These are phyloP conservation scores for Platalea minor DNA, from an alignment of 2,797 vertebrate genomes.

Conservation along the genomic window DNA sequence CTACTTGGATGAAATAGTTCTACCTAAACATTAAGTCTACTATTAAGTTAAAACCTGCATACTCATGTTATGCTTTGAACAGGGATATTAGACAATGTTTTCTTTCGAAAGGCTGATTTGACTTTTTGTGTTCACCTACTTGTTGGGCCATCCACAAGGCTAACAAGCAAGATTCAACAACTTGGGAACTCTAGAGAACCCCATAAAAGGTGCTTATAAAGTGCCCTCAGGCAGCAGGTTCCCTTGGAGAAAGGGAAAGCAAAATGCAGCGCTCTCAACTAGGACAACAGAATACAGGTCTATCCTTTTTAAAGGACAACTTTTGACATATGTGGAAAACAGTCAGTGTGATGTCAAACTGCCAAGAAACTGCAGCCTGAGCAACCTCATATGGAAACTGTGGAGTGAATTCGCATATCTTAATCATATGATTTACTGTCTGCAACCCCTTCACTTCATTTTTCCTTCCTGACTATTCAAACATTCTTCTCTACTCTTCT, in stretches of 20 bases:
- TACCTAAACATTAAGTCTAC: not conserved
- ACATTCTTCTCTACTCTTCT: not conserved
- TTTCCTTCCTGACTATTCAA: not conserved
- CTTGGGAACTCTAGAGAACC: not conserved
- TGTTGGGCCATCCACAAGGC: not conserved
- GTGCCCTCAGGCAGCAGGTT: not conserved
- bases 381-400: not conserved
- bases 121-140: not conserved
- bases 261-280: not conserved
- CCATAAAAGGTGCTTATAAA: not conserved
- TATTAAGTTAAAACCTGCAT: not conserved
- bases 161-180: not conserved
- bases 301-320: not conserved
- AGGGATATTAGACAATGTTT: not conserved
- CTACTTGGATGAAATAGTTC: not conserved
- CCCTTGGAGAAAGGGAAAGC: not conserved
- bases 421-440: not conserved
- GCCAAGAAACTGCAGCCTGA: not conserved
- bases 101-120: not conserved
- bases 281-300: not conserved
- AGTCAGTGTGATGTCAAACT: not conserved
- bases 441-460: not conserved
- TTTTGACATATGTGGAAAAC: not conserved
- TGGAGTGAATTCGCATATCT: not conserved
- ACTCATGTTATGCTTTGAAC: not conserved